Evolutionary conservation across 2,888 invertebrate species (phyloP).

Genomic region (Spilarctia lutea): DNA sequence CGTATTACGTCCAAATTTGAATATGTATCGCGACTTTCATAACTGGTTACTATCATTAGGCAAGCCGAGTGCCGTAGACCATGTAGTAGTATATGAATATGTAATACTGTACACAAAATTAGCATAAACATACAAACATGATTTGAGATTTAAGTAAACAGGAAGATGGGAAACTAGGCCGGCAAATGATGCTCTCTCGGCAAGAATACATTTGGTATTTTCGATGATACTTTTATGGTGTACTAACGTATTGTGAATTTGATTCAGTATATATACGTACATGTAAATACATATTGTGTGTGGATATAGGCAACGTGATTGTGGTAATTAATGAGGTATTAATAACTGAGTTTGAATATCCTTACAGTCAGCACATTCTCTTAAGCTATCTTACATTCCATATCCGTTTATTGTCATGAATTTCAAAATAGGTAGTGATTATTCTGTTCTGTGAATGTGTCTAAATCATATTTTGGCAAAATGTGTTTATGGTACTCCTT

Average conservation of each 20-base stretch:
- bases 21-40: neutral
- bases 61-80: constrained; percentile 8
- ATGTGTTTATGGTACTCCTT: no score
- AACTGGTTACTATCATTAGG: neutral
- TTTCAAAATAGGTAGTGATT: no score
- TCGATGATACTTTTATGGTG: neutral
- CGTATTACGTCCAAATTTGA: neutral
- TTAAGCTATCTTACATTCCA: no score
- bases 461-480: no score
- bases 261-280: neutral
- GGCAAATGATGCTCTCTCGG: neutral
- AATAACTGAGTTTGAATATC: no score
- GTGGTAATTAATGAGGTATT: no score
- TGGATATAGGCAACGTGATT: no score
- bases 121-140: constrained; percentile 9
- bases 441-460: no score
- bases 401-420: no score
- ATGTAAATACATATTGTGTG: no score
- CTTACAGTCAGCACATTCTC: no score
- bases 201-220: neutral
- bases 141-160: neutral
- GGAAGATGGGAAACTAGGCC: neutral
- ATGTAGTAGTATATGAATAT: constrained; percentile 15
- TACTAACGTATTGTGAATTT: neutral
- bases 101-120: constrained; percentile 8